These are phyloP conservation scores for Malaclemys terrapin DNA, from an alignment of 2,113 vertebrate species.

Conservation along the genomic window DNA sequence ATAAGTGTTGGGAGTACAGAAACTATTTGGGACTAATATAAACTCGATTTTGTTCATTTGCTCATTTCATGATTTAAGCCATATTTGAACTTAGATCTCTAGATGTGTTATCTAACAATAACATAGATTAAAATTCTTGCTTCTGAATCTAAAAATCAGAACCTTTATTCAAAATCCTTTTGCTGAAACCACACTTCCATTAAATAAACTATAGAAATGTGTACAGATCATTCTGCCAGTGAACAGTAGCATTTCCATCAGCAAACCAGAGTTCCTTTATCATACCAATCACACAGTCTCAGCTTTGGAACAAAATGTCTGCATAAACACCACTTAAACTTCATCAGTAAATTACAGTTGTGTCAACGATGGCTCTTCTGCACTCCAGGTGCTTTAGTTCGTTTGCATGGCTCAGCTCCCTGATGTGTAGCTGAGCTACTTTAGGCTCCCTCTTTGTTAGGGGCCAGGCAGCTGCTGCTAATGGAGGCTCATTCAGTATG, in stretches of 20 bases:
- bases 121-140: neutral
- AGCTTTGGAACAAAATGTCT: neutral
- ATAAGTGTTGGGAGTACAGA: neutral
- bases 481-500: neutral
- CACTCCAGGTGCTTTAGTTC: neutral
- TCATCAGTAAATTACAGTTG: neutral
- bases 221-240: neutral
- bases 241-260: neutral
- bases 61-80: neutral
- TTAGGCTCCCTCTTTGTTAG: neutral
- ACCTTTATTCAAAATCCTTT: neutral
- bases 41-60: neutral
- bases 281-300: neutral
- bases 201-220: neutral
- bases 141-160: neutral
- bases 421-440: neutral
- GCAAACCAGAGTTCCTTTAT: neutral
- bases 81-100: neutral
- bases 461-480: neutral
- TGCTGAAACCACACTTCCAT: neutral
- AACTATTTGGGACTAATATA: accelerated
- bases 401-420: neutral
- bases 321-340: neutral
- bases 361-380: neutral
- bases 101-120: neutral